Evolutionary conservation across 2,888 invertebrate species (phyloP).

Genomic region (Cantharis lateralis): DNA sequence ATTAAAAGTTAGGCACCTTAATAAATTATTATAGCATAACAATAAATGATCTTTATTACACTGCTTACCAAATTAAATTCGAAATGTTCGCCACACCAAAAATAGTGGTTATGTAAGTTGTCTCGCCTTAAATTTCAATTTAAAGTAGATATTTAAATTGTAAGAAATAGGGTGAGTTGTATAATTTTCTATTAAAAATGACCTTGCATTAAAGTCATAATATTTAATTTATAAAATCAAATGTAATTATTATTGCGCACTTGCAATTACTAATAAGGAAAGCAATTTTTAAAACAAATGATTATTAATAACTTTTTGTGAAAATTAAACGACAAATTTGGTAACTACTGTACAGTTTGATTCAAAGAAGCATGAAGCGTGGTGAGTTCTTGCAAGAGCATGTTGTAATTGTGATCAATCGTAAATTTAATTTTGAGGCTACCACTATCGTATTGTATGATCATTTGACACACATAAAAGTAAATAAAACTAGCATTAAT

Average conservation of each 20-base stretch:
- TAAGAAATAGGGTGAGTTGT: conserved; percentile 4
- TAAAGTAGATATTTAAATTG: not conserved
- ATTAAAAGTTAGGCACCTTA: not conserved
- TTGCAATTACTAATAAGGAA: not conserved
- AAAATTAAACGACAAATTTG: conserved; percentile 13
- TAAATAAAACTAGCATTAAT: not conserved
- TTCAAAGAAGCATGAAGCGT: conserved; percentile 16
- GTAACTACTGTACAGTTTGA: conserved; percentile 4
- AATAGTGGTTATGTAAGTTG: not conserved
- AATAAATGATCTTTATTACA: not conserved
- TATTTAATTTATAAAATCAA: not conserved
- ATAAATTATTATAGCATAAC: not conserved
- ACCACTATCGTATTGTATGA: not conserved
- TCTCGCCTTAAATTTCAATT: conserved; percentile 7
- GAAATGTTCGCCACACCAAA: conserved; percentile 7
- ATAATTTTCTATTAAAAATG: not conserved
- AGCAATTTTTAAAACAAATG: not conserved
- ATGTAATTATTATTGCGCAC: not conserved
- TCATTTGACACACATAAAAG: not conserved
- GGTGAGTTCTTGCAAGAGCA: conserved; percentile 3
- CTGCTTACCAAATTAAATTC: not conserved
- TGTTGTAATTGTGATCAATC: conserved; percentile 16
- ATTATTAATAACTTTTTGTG: not conserved
- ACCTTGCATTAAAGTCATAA: not conserved
- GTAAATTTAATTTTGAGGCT: not conserved